Conservation (phyloP, 2,113 vertebrate genomes). For the Spea bombifrons region DNA sequence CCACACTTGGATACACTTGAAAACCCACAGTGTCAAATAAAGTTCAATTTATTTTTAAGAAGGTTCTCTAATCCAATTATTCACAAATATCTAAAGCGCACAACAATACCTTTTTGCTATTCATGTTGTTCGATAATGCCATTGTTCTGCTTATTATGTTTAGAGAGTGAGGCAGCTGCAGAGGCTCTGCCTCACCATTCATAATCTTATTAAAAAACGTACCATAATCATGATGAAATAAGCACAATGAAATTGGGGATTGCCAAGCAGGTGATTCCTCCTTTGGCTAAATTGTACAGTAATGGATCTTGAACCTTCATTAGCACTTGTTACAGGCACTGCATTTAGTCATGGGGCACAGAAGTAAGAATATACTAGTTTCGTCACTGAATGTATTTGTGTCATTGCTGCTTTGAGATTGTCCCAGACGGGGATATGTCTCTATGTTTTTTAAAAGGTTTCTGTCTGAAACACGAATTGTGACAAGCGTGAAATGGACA, state of each 20-base stretch:
- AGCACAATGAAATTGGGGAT: slow-evolving; percentile 68
- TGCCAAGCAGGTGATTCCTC: slow-evolving; percentile 57
- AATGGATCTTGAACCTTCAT: not conserved
- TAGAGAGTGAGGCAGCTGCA: slow-evolving; percentile 67
- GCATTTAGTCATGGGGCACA: not conserved
- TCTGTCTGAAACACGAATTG: slow-evolving; percentile 58
- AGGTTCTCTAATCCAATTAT: slow-evolving; percentile 54
- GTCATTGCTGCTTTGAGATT: slow-evolving; percentile 52
- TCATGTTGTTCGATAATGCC: slow-evolving; percentile 65
- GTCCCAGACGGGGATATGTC: slow-evolving; percentile 62
- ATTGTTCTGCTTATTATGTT: slow-evolving; percentile 69
- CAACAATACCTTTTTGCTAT: slow-evolving; percentile 56
- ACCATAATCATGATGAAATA: slow-evolving; percentile 75
- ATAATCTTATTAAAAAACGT: slow-evolving; percentile 72
- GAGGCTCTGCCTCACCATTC: slow-evolving; percentile 61
- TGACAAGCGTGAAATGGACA: slow-evolving; percentile 61
- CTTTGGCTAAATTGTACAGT: slow-evolving; percentile 53
- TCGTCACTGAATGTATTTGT: slow-evolving; percentile 1
- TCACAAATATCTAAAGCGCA: slow-evolving; percentile 34
- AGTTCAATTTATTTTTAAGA: slow-evolving; percentile 63
- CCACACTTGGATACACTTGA: slow-evolving; percentile 42
- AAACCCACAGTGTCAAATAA: slow-evolving; percentile 51
- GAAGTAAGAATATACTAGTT: not conserved
- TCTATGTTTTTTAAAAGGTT: slow-evolving; percentile 50
- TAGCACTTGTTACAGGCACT: slow-evolving; percentile 10